A percentile compares a stretch with the other conserved stretches of the same genome.
Evolutionary conservation across 2,888 invertebrate genomes (phyloP).

Genomic region (Hipparchia sbordonii): DNA sequence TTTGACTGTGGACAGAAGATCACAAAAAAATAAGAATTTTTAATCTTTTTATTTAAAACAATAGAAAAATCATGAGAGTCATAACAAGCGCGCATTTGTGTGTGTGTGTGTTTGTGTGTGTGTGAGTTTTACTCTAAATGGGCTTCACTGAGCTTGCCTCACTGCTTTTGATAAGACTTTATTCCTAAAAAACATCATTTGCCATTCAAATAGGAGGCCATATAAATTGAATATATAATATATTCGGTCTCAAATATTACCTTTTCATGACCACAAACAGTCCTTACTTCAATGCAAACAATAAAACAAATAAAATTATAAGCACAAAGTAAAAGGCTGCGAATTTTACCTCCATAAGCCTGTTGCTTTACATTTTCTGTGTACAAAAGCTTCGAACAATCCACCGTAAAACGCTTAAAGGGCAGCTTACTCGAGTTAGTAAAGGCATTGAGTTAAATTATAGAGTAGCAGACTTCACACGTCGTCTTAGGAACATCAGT

Average conservation of each 20-base stretch:
- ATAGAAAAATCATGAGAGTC: too few relatives aligned
- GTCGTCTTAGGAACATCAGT: background rate
- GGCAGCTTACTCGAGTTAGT: constrained; percentile 29
- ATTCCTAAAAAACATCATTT: too few relatives aligned
- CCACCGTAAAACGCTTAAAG: constrained; percentile 29
- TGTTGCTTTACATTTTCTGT: constrained; percentile 25
- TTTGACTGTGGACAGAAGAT: too few relatives aligned
- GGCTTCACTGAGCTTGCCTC: too few relatives aligned
- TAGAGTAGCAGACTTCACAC: background rate
- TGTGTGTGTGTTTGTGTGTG: too few relatives aligned
- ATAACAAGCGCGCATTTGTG: too few relatives aligned
- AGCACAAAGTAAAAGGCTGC: constrained; percentile 13
- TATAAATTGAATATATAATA: too few relatives aligned
- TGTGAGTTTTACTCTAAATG: too few relatives aligned
- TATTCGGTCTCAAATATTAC: background rate
- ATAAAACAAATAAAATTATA: constrained; percentile 9
- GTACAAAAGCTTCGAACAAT: constrained; percentile 33
- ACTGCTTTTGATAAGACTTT: too few relatives aligned
- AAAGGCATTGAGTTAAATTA: constrained; percentile 11
- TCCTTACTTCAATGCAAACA: constrained; percentile 18
- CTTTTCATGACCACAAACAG: background rate
- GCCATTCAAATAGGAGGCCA: too few relatives aligned
- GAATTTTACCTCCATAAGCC: constrained; percentile 28
- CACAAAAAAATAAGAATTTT: too few relatives aligned
- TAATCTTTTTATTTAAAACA: too few relatives aligned